These are phyloP conservation scores for Cynoglossus semilaevis DNA, from an alignment of 2,113 vertebrate genomes.

Conservation along the genomic window DNA sequence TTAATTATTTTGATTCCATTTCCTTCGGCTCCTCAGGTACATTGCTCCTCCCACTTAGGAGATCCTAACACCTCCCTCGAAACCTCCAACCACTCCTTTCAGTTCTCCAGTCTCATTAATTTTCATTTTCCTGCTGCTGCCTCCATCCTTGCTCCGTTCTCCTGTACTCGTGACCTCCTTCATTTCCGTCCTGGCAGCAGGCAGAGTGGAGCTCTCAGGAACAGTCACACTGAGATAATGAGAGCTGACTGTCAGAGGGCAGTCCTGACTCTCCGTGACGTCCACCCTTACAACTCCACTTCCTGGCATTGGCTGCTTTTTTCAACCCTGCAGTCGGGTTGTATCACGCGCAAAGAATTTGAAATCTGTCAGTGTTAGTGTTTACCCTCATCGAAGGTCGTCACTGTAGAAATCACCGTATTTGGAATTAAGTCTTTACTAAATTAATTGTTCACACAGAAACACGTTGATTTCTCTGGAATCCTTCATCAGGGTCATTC, in stretches of 20 bases:
- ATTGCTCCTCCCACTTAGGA: background rate
- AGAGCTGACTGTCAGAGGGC: constrained; percentile 39
- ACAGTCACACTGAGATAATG: constrained; percentile 28
- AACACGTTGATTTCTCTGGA: too few relatives aligned
- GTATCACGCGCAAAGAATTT: too few relatives aligned
- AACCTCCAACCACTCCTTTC: constrained; percentile 1
- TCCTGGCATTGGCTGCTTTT: constrained; percentile 3
- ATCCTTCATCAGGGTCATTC: too few relatives aligned
- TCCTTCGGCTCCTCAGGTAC: background rate
- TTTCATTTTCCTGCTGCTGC: constrained; percentile 4
- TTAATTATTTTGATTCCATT: too few relatives aligned
- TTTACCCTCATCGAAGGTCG: too few relatives aligned
- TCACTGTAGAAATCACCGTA: too few relatives aligned
- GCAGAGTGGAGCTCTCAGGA: constrained; percentile 10
- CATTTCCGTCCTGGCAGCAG: constrained; percentile 19
- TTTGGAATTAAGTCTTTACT: too few relatives aligned
- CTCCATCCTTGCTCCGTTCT: constrained; percentile 1
- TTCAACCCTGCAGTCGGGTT: too few relatives aligned
- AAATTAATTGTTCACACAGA: too few relatives aligned
- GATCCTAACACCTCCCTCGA: background rate
- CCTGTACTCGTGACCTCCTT: constrained; percentile 30
- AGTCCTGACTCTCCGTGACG: constrained; percentile 8
- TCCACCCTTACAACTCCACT: background rate
- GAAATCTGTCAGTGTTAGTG: too few relatives aligned
- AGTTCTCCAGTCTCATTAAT: background rate